Percentiles rank a stretch among this genome's conserved stretches.
phyloP scores from a whole-genome alignment of 2,797 vertebrate species.

The Pipistrellus kuhlii region DNA sequence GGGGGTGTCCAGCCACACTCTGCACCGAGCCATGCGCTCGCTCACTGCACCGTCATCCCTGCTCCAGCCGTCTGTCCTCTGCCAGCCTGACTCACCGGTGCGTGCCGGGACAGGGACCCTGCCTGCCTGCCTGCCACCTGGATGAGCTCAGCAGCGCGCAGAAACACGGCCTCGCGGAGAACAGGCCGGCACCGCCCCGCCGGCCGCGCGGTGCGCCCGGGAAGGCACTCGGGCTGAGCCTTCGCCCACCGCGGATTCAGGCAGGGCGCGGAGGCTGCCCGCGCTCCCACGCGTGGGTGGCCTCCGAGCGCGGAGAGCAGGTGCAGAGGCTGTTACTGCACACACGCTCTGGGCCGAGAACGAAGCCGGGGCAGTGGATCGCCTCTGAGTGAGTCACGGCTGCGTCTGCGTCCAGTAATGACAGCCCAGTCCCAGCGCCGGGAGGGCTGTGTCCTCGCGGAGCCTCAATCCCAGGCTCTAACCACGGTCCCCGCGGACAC shows the following conservation, averaged over 20 bases:
- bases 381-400: neutral
- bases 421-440: neutral
- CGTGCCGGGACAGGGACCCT: neutral
- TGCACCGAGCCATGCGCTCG: neutral
- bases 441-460: neutral
- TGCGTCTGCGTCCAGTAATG: neutral
- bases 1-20: rapidly evolving
- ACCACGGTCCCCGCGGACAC: neutral
- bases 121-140: neutral
- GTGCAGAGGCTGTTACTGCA: neutral
- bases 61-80: neutral
- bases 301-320: neutral
- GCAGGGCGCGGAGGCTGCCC: neutral
- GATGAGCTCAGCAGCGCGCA: neutral
- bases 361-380: rapidly evolving
- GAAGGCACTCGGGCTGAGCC: too few relatives aligned
- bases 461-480: neutral
- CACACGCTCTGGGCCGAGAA: neutral
- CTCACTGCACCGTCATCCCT: neutral
- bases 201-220: rapidly evolving
- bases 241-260: rapidly evolving
- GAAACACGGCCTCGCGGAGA: neutral
- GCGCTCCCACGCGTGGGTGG: rapidly evolving
- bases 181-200: neutral
- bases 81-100: neutral